These are phyloP conservation scores for Alectoris magna DNA, from an alignment of 2,797 vertebrate genomes.

Conservation along the genomic window DNA sequence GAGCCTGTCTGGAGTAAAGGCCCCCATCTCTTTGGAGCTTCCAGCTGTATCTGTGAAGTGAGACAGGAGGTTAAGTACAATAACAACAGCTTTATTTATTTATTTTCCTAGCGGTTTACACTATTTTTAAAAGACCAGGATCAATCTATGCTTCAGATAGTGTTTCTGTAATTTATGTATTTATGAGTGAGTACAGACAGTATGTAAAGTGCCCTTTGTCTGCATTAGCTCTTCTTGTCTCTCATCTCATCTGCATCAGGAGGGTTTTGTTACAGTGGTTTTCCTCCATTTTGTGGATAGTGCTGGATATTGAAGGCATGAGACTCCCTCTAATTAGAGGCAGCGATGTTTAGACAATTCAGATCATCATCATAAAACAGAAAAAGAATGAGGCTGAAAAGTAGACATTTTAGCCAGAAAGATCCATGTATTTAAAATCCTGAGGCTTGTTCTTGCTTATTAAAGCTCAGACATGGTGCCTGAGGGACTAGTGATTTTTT, in stretches of 20 bases:
- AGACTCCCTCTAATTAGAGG: not conserved
- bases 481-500: not conserved
- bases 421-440: not conserved
- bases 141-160: not conserved
- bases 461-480: constrained; percentile 13
- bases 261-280: constrained; percentile 7
- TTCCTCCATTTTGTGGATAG: constrained; percentile 8
- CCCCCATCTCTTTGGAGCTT: not conserved
- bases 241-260: not conserved
- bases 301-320: not conserved
- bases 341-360: not conserved
- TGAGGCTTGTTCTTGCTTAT: not conserved
- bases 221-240: not conserved
- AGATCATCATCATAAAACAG: not conserved
- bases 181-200: not conserved
- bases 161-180: not conserved
- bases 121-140: not conserved
- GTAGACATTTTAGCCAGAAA: constrained; percentile 7
- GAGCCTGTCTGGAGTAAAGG: not conserved
- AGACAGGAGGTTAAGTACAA: not conserved
- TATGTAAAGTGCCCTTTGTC: not conserved
- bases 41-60: not conserved
- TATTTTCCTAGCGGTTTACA: not conserved
- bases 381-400: not conserved
- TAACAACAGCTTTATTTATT: not conserved